Base-by-base conservation (phyloP, 2,113 vertebrate genomes). In the Lipophrys pholis region DNA sequence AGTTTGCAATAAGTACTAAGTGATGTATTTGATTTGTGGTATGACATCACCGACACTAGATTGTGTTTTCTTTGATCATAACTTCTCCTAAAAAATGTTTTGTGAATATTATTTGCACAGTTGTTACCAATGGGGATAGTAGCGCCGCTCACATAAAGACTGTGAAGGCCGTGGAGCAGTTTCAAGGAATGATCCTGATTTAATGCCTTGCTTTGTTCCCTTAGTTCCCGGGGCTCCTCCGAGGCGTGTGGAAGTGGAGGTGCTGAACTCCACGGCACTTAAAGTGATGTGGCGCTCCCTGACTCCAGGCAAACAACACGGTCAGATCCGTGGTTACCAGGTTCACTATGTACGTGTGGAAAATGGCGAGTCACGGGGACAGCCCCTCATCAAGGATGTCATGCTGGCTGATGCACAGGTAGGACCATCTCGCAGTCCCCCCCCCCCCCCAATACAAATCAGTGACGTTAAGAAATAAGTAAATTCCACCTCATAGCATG, bases 391-490 rank as follows among this genome's bases (percentile, higher is more conserved):
- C 91, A 98, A 97, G 93, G 98, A 99, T 12, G 87, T 98, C 87
- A 99, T 99, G 98, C 92, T 99, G 86, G 96, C 97, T 0, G 97
- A 99, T 0, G 97, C 98, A 78, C 98, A 99, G 97, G 98, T 99
- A 85, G 73, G 89, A 73, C 2, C 46, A 46, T 55, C 59, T 75
- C 46, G 45, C 58, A 35, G 42, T 39, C 43, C 68, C 68, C 43
- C 41, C 36, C 8, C 17, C 5, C 68, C 43, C 41, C 36, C 8
- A 30, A 5, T 10, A 30, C 15, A 54, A 41, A 21, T 40, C 16
- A 17, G 5, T 38, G 8, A 56, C 11, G 12, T 62, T 3, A 51
- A 1, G 49, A 46, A 14, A 51, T 15, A 17, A 51, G 6, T 21
- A 15, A 53, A 55, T 16, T 49, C n/a, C 8, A 8, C 21, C 17